These are phyloP conservation scores for Otolemur crassicaudatus DNA, from an alignment of 2,797 vertebrate genomes.

Conservation along the genomic window DNA sequence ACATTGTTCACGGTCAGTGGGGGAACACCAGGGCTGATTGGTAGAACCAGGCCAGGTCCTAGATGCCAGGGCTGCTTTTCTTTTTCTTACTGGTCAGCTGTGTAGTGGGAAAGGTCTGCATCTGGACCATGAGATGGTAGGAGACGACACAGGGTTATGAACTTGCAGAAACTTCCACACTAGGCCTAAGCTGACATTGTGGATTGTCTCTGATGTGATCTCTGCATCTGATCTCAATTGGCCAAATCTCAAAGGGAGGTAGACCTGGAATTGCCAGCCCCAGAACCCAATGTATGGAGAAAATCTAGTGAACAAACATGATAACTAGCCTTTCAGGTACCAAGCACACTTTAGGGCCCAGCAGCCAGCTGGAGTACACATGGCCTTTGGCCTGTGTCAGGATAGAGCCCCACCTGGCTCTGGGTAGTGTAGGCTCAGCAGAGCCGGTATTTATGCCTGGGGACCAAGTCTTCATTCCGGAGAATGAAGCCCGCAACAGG, in stretches of 20 bases:
- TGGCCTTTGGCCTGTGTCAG: neutral
- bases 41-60: neutral
- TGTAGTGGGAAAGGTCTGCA: neutral
- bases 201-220: neutral
- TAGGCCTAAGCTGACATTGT: neutral
- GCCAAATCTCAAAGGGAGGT: neutral
- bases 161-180: neutral
- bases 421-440: fast-evolving
- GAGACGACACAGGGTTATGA: neutral
- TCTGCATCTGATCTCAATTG: neutral
- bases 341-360: neutral
- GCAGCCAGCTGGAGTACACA: neutral
- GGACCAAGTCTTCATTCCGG: neutral
- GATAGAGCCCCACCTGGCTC: neutral
- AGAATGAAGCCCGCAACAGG: neutral
- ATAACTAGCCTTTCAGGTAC: neutral
- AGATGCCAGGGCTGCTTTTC: neutral
- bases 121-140: neutral
- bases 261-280: neutral
- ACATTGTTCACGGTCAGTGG: neutral
- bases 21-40: neutral
- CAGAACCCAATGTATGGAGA: neutral
- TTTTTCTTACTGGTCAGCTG: neutral
- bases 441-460: neutral
- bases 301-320: neutral